Evolutionary conservation across 1,140 invertebrate genomes (phyloP), one percentile per base, ranked within the genome.

Genomic region (Cyclina sinensis): DNA sequence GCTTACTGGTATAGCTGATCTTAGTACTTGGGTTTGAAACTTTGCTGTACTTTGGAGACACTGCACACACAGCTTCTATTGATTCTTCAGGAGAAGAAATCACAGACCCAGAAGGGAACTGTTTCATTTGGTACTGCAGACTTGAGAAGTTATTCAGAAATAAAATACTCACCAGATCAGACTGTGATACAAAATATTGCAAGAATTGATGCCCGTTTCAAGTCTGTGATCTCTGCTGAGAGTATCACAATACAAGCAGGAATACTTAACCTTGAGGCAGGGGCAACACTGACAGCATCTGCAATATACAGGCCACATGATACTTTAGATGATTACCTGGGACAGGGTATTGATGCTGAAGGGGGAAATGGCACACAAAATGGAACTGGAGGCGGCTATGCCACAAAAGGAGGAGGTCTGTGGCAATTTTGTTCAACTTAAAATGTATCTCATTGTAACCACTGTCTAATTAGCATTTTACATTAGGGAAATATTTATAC

Each of bases 181-280:
- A 68, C 86, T 1, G 90, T 94, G 83, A 73, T 73, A 14, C 82
- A 70, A 43, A 88, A 88, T 7, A 90, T 92, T 59, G 93, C 91
- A 5, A 80, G 81, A 51, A 89, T 94, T 21, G 91, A 93, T 73
- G 78, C 88, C n/a, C 37, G 92, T 18, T 94, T 91, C 68, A 81
- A 91, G 78, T 78, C 93, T 18, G 84, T 82, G 21, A 89, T 94
- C 30, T 92, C 89, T n/a, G 92, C 93, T 18, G 93, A 94, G 59
- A 92, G 90, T 65, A 88, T 94, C 12, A 78, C 78, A 16, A 79
- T 94, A 35, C 88, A 82, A 39, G 70, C 90, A 32, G 89, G 90
- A 54, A 68, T 30, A 27, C 57, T 93, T 21, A 93, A 94, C 68
- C 65, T 94, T 0, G 93, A 94, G 80, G 92, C 92, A 35, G 93